phyloP scores from a whole-genome alignment of 2,113 vertebrate genomes.

The Rhombomys opimus region DNA sequence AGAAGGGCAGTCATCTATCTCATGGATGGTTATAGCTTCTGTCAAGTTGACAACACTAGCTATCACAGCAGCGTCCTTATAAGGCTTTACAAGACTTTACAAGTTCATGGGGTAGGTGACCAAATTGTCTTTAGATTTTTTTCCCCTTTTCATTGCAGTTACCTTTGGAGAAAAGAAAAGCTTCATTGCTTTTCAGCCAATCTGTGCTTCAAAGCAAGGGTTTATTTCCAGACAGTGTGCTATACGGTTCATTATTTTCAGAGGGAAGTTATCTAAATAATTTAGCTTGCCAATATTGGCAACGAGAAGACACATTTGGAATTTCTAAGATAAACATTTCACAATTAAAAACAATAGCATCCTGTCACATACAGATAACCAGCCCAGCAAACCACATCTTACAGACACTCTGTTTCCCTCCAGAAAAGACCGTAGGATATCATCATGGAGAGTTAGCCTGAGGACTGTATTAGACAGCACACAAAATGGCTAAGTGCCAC shows the following conservation, averaged over 20 bases:
- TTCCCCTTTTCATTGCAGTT: not conserved
- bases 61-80: not conserved
- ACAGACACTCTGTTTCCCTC: not conserved
- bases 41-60: not conserved
- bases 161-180: not conserved
- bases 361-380: not conserved
- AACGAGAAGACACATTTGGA: not conserved
- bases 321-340: constrained; percentile 39
- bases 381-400: not conserved
- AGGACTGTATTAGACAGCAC: not conserved
- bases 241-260: not conserved
- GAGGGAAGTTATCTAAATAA: not conserved
- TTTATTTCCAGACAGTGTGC: not conserved
- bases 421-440: not conserved
- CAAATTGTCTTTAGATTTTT: not conserved
- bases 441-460: not conserved
- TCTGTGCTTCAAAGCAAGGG: not conserved
- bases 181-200: not conserved
- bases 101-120: not conserved
- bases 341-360: constrained; percentile 1
- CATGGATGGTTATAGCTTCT: not conserved
- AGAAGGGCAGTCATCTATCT: not conserved
- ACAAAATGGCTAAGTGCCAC: not conserved
- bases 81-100: not conserved
- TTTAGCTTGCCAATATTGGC: not conserved